Evolutionary conservation across 2,888 invertebrate genomes (phyloP).

Genomic region (Artemia sinica): DNA sequence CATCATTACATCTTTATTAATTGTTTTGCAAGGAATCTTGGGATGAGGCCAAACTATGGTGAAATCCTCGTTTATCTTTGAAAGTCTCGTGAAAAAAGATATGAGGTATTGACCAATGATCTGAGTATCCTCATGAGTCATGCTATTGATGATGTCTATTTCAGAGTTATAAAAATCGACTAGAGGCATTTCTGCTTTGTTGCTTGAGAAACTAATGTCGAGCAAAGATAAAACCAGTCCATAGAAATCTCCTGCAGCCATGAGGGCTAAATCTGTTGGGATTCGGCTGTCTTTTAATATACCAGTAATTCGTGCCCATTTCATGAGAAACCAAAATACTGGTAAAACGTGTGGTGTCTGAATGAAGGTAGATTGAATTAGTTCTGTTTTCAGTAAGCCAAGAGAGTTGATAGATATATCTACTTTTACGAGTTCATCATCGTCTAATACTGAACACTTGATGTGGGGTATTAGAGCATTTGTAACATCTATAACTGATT

Average conservation of each 20-base stretch:
- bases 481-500: neutral
- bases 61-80: neutral
- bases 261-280: slow-evolving; percentile 2
- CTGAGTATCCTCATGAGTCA: neutral
- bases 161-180: neutral
- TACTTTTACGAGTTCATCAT: neutral
- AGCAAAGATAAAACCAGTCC: slow-evolving; percentile 14
- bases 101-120: neutral
- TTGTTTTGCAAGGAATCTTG: neutral
- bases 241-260: slow-evolving; percentile 17
- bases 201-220: no score
- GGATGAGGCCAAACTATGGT: neutral
- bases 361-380: slow-evolving; percentile 1
- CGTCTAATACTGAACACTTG: slow-evolving; percentile 1
- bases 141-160: neutral
- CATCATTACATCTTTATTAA: neutral
- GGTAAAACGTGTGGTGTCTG: neutral
- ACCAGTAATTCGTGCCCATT: slow-evolving; percentile 10
- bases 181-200: neutral
- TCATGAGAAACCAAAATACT: slow-evolving; percentile 5
- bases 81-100: neutral
- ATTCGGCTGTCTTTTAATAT: slow-evolving; percentile 16
- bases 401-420: slow-evolving; percentile 8
- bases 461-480: slow-evolving; percentile 5
- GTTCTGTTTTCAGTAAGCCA: slow-evolving; percentile 9